A percentile compares a stretch with the other conserved stretches of the same genome.
These are phyloP conservation scores for Conus canariensis DNA, from an alignment of 2,888 invertebrate genomes.

Conservation along the genomic window DNA sequence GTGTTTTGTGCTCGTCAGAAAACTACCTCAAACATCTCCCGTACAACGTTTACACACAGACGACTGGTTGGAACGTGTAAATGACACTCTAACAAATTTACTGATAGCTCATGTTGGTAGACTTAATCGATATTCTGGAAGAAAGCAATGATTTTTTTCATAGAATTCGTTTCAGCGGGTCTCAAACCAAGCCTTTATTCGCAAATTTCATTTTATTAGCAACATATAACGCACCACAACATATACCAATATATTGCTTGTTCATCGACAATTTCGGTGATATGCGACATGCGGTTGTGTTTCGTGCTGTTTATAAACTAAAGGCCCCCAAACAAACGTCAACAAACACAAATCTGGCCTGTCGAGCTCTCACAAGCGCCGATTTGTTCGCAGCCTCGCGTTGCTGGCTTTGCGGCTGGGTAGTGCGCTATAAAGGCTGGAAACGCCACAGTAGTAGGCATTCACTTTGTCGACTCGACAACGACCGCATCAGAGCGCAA, in stretches of 20 bases:
- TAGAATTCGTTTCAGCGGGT: neutral
- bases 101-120: neutral
- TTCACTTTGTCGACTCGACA: neutral
- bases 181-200: neutral
- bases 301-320: neutral
- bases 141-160: neutral
- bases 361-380: neutral
- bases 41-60: neutral
- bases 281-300: neutral
- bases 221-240: neutral
- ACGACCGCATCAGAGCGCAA: too few species aligned
- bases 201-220: neutral
- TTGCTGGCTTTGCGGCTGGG: slow-evolving; percentile 11
- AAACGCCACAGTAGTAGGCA: neutral
- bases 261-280: neutral
- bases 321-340: neutral
- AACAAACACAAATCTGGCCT: slow-evolving; percentile 20
- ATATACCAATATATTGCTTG: neutral
- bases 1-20: slow-evolving; percentile 16
- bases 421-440: neutral
- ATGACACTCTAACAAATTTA: neutral
- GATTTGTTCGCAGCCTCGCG: slow-evolving; percentile 3
- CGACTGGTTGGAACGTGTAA: neutral
- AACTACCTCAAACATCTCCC: neutral
- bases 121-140: neutral